Conservation (phyloP, 2,888 invertebrate genomes). For the Papilio demoleus region DNA sequence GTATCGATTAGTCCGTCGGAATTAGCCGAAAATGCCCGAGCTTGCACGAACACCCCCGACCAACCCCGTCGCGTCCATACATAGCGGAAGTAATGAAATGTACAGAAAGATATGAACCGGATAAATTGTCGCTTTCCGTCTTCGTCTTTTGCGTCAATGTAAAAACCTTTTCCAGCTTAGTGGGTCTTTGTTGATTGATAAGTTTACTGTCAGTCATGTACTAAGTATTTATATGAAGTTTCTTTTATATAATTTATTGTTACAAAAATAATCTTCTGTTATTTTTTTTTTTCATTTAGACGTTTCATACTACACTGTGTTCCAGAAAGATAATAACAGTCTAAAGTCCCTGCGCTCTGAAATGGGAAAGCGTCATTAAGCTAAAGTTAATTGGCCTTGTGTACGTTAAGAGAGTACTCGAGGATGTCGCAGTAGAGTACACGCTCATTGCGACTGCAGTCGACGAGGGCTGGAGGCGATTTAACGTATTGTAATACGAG, state of each 20-base stretch:
- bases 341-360: constrained; percentile 55
- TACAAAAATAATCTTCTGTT: no score
- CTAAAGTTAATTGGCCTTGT: constrained; percentile 69
- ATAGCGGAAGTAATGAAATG: constrained; percentile 82
- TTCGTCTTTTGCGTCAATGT: constrained; percentile 70
- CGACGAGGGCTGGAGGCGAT: constrained; percentile 67
- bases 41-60: constrained; percentile 59
- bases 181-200: constrained; percentile 36
- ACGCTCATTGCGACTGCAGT: constrained; percentile 60
- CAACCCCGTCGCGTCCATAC: constrained; percentile 67
- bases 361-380: constrained; percentile 69
- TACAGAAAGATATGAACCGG: constrained; percentile 82
- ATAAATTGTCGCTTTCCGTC: constrained; percentile 80
- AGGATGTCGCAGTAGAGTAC: constrained; percentile 59
- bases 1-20: constrained; percentile 76
- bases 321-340: constrained; percentile 24
- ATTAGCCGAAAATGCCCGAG: constrained; percentile 62
- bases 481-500: constrained; percentile 73
- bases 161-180: constrained; percentile 58
- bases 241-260: no score
- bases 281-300: no score
- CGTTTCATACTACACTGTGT: neutral
- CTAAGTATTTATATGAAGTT: neutral
- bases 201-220: neutral
- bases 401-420: constrained; percentile 58